Percentiles rank a stretch among this genome's conserved stretches.
phyloP scores from a whole-genome alignment of 2,113 vertebrate genomes.

The Lagopus leucura region DNA sequence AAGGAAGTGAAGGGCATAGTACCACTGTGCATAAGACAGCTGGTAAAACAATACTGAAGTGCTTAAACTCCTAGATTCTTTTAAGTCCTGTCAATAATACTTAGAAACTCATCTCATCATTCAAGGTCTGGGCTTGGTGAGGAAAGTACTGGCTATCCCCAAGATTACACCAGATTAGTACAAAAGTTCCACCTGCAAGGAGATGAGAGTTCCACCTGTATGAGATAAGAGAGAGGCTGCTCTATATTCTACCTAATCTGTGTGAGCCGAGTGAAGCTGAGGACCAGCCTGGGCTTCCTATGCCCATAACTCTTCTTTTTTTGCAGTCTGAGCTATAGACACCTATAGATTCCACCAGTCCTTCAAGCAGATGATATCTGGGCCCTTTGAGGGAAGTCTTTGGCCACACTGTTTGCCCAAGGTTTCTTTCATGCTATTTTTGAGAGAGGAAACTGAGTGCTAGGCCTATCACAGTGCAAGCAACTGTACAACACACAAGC shows the following conservation, averaged over 20 bases:
- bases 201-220: background rate
- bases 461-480: background rate
- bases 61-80: background rate
- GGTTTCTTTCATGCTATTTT: background rate
- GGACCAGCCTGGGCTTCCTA: background rate
- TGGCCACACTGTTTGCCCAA: background rate
- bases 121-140: background rate
- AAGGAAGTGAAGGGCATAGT: background rate
- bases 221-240: background rate
- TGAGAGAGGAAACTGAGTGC: background rate
- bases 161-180: background rate
- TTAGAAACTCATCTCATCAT: background rate
- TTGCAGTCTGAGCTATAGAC: background rate
- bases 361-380: background rate
- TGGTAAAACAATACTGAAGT: background rate
- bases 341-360: rapidly evolving
- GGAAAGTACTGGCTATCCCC: background rate
- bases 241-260: too few species aligned
- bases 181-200: background rate
- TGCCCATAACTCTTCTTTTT: background rate
- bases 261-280: rapidly evolving
- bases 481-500: background rate
- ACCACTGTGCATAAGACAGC: background rate
- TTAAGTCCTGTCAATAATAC: background rate
- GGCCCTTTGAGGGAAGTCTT: background rate